A percentile compares a stretch with the other conserved stretches of the same genome.
Evolutionary conservation across 2,797 vertebrate genomes (phyloP).

Genomic region (Crocidura indochinensis): DNA sequence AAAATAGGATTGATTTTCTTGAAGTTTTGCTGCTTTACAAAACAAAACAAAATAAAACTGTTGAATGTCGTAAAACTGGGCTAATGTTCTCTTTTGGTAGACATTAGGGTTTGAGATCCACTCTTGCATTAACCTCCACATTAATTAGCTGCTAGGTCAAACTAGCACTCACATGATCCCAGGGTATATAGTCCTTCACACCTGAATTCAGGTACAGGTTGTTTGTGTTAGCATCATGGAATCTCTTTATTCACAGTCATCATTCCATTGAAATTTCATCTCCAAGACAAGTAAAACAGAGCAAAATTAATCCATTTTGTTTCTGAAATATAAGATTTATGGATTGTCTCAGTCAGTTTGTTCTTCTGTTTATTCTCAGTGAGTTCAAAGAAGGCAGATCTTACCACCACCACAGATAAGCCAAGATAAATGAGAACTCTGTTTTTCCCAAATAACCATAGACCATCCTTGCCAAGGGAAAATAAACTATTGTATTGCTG

Average conservation of each 20-base stretch:
- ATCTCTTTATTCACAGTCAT: constrained; percentile 10
- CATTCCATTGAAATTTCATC: constrained; percentile 1
- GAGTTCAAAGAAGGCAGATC: background rate
- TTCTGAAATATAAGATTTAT: background rate
- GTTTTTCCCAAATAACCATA: background rate
- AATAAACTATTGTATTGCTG: background rate
- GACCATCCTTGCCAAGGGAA: background rate
- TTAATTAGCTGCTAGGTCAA: background rate
- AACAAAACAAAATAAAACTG: too few relatives aligned
- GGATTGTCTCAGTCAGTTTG: background rate
- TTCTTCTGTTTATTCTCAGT: constrained; percentile 6
- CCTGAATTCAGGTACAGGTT: background rate
- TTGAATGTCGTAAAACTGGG: background rate
- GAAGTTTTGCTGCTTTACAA: background rate
- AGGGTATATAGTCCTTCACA: background rate
- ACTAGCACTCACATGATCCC: background rate
- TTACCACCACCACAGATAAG: constrained; percentile 1
- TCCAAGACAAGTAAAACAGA: background rate
- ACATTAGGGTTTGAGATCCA: too few relatives aligned
- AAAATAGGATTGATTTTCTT: background rate
- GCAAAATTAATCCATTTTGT: background rate
- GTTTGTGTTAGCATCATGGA: background rate
- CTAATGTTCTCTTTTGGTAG: background rate
- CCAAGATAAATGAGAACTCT: constrained; percentile 49
- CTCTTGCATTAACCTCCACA: background rate